Evolutionary conservation across 92 coral and sea anemone species (phyloP).

Genomic region (Pocillopora grandis): DNA sequence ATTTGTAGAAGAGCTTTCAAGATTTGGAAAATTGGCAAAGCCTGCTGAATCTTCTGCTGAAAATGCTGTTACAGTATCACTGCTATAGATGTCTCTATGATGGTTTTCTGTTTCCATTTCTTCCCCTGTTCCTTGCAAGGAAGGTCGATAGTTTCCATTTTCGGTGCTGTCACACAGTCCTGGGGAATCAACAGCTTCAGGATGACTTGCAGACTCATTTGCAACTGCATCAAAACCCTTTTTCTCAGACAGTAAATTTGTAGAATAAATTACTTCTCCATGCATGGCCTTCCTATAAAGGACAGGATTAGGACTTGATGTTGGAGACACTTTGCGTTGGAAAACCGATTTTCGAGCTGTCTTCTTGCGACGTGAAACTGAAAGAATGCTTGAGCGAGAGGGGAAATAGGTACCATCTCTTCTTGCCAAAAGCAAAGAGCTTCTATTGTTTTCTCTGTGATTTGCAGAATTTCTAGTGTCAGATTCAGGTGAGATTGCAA

Average conservation of each 20-base stretch:
- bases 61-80: constrained; percentile 19
- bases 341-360: constrained; percentile 73
- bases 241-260: neutral
- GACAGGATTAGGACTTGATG: constrained; percentile 12
- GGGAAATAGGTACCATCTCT: constrained; percentile 25
- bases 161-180: constrained; percentile 53
- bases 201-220: neutral
- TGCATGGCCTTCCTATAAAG: constrained; percentile 17
- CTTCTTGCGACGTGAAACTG: constrained; percentile 73
- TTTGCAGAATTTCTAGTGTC: constrained; percentile 12
- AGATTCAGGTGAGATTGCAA: constrained; percentile 35
- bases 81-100: constrained; percentile 13
- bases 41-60: constrained; percentile 26
- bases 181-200: constrained; percentile 34
- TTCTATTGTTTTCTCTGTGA: neutral
- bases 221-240: neutral
- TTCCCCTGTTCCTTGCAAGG: constrained; percentile 23
- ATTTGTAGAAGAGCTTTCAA: constrained; percentile 44
- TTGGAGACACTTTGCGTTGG: constrained; percentile 73
- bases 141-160: constrained; percentile 6
- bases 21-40: constrained; percentile 17
- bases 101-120: neutral
- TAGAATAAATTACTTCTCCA: neutral
- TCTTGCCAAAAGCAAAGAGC: constrained; percentile 33
- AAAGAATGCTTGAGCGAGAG: constrained; percentile 27